Evolutionary conservation across 1,140 invertebrate species (phyloP).

Genomic region (Maconellicoccus hirsutus): DNA sequence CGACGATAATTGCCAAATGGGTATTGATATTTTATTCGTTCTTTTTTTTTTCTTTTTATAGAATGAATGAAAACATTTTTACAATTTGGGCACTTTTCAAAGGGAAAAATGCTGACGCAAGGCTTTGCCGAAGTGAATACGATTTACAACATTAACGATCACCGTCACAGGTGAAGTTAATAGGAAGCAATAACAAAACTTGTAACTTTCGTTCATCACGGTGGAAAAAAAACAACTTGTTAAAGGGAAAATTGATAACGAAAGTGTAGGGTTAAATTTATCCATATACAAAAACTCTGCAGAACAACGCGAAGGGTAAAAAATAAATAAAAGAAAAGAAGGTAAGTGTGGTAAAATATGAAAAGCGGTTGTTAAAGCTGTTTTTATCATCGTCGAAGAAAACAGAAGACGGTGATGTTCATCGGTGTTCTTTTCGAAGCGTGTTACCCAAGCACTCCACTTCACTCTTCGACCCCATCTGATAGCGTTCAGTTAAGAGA

Average conservation of each 20-base stretch:
- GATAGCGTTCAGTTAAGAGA: conserved; percentile 19
- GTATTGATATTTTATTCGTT: conserved; percentile 5
- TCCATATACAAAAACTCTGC: not conserved
- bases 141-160: not conserved
- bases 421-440: conserved; percentile 13
- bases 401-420: conserved; percentile 7
- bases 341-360: conserved; percentile 12
- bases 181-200: not conserved
- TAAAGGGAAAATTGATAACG: not conserved
- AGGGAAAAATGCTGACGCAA: not conserved
- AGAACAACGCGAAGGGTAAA: not conserved
- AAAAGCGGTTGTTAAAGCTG: conserved; percentile 22
- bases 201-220: not conserved
- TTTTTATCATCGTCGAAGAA: conserved; percentile 15
- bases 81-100: no score
- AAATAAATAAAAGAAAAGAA: not conserved
- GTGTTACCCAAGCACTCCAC: not conserved
- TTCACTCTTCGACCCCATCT: not conserved
- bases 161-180: not conserved
- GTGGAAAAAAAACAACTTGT: not conserved
- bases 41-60: not conserved
- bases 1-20: not conserved
- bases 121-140: not conserved
- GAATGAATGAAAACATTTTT: no score
- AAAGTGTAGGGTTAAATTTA: not conserved